A percentile compares a stretch with the other conserved stretches of the same genome.
These are phyloP conservation scores for Recurvirostra avosetta DNA, from an alignment of 2,113 vertebrate genomes.

Conservation along the genomic window DNA sequence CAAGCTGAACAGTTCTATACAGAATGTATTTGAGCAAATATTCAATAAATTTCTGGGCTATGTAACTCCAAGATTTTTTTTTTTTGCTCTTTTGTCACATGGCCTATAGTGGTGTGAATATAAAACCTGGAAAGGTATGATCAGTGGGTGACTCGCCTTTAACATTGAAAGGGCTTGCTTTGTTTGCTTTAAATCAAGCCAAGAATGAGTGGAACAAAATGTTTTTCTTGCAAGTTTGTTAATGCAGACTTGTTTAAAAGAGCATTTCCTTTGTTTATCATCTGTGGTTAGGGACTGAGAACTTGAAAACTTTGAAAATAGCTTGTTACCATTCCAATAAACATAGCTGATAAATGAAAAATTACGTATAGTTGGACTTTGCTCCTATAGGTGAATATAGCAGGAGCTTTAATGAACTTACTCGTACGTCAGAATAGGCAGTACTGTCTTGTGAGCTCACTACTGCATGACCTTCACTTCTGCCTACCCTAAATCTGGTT, in stretches of 20 bases:
- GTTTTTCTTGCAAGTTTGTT: neutral
- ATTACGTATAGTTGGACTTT: neutral
- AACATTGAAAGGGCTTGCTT: neutral
- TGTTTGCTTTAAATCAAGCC: neutral
- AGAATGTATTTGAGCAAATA: slow-evolving; percentile 68
- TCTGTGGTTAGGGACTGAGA: neutral
- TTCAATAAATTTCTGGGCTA: slow-evolving; percentile 78
- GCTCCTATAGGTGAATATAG: neutral
- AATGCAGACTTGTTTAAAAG: neutral
- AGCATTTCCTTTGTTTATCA: neutral
- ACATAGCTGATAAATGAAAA: neutral
- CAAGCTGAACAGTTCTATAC: slow-evolving; percentile 39
- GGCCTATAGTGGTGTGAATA: slow-evolving; percentile 1
- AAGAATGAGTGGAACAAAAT: neutral
- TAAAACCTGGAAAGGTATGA: neutral
- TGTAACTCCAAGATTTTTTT: slow-evolving; percentile 52
- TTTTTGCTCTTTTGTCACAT: slow-evolving; percentile 38
- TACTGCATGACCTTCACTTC: neutral
- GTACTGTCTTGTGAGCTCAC: neutral
- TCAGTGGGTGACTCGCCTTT: neutral
- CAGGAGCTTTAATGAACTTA: neutral
- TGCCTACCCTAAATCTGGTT: neutral
- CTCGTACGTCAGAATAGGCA: neutral
- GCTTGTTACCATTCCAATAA: slow-evolving; percentile 14
- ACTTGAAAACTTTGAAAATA: neutral